Evolutionary conservation across 2,113 vertebrate species (phyloP).

Genomic region (Atractosteus spatula): DNA sequence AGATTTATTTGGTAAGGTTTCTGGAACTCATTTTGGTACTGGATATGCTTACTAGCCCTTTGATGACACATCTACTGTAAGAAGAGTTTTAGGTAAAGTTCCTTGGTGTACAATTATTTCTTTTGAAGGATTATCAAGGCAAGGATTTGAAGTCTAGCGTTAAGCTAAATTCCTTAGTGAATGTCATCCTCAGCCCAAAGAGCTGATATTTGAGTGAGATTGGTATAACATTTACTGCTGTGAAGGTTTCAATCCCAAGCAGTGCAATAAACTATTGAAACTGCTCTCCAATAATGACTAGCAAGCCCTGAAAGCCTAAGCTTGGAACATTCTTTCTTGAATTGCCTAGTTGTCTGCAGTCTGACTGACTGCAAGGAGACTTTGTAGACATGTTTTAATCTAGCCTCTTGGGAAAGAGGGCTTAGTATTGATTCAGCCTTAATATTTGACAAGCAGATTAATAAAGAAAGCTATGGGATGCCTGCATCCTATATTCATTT

Average conservation of each 20-base stretch:
- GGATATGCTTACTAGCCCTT: too few relatives aligned
- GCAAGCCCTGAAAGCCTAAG: not conserved
- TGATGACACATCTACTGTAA: too few relatives aligned
- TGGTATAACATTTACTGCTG: too few relatives aligned
- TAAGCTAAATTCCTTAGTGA: not conserved
- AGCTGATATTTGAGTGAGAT: too few relatives aligned
- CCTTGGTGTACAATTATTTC: not conserved
- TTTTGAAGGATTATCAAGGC: conserved; percentile 7
- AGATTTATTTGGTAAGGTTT: too few relatives aligned
- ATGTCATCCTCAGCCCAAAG: not conserved
- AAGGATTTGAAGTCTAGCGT: not conserved
- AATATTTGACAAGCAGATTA: conserved; percentile 42
- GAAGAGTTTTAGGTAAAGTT: conserved; percentile 7
- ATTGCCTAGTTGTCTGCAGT: not conserved
- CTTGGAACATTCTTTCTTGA: too few relatives aligned
- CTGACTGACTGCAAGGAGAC: conserved; percentile 17
- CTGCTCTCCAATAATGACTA: not conserved
- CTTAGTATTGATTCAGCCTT: conserved; percentile 33
- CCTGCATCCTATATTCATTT: not conserved
- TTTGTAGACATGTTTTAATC: conserved; percentile 43
- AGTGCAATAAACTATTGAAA: conserved; percentile 8
- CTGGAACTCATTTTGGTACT: too few relatives aligned
- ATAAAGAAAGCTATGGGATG: conserved; percentile 31
- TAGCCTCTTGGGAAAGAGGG: conserved; percentile 32
- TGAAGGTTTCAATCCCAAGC: conserved; percentile 4